These are phyloP conservation scores for Apostichopus parvimensis DNA, from an alignment of 35 echinoderm and acorn worm species.

Conservation along the genomic window DNA sequence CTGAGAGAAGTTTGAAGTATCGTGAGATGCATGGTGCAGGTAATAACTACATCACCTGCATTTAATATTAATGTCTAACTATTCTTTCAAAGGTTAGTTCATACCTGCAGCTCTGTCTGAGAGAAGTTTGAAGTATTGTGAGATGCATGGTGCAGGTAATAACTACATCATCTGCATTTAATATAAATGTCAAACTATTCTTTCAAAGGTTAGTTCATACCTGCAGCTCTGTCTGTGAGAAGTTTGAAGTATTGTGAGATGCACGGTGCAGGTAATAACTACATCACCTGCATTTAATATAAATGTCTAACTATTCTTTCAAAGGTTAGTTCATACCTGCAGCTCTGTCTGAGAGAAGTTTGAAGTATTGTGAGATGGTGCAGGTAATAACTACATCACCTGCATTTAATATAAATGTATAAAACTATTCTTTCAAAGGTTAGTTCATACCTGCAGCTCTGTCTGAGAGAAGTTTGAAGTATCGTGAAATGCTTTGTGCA, in stretches of 20 bases:
- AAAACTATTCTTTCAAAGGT: neutral
- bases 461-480: constrained; percentile 86
- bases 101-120: constrained; percentile 89
- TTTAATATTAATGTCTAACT: too few species aligned
- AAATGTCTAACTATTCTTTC: too few species aligned
- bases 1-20: constrained; percentile 87
- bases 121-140: constrained; percentile 81
- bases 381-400: constrained; percentile 88
- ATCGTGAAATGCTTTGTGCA: constrained; percentile 68
- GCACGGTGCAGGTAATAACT: constrained; percentile 84
- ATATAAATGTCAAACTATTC: too few species aligned
- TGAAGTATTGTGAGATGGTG: constrained; percentile 79
- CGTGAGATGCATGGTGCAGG: constrained; percentile 67
- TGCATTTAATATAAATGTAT: too few species aligned
- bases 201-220: constrained; percentile 25
- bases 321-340: constrained; percentile 56
- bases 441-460: constrained; percentile 74
- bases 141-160: constrained; percentile 82
- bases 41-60: constrained; percentile 71
- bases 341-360: constrained; percentile 85
- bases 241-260: constrained; percentile 81
- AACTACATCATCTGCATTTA: constrained; percentile 59
- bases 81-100: neutral
- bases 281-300: constrained; percentile 43
- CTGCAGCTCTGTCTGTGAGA: constrained; percentile 84